Percentiles rank a stretch among this genome's conserved stretches.
phyloP scores from a whole-genome alignment of 2,797 vertebrate genomes.

The Fistularia tabacaria region DNA sequence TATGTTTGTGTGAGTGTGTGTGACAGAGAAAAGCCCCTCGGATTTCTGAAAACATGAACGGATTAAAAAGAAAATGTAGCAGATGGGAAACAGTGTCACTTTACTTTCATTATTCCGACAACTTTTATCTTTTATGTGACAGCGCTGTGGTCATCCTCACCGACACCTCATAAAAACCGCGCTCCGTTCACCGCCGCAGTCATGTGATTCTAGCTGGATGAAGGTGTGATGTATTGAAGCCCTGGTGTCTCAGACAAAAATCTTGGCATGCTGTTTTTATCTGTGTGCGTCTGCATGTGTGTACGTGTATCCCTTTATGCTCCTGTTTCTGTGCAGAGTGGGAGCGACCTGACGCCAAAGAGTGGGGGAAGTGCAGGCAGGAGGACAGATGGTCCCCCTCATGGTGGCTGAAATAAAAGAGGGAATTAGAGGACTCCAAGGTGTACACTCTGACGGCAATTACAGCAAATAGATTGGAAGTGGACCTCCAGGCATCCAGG shows the following conservation, averaged over 20 bases:
- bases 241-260: slow-evolving; percentile 68
- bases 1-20: neutral
- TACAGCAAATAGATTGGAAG: slow-evolving; percentile 98
- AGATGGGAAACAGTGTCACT: slow-evolving; percentile 49
- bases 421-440: slow-evolving; percentile 96
- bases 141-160: slow-evolving; percentile 66
- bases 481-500: slow-evolving; percentile 82
- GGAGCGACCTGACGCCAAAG: slow-evolving; percentile 62
- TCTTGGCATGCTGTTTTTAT: slow-evolving; percentile 54
- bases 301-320: slow-evolving; percentile 7
- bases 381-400: slow-evolving; percentile 95
- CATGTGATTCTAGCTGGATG: slow-evolving; percentile 37
- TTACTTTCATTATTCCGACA: slow-evolving; percentile 53
- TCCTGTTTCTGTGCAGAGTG: slow-evolving; percentile 48
- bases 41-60: slow-evolving; percentile 22
- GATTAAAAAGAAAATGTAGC: slow-evolving; percentile 26
- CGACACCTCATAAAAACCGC: slow-evolving; percentile 64
- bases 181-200: slow-evolving; percentile 50
- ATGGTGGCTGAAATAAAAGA: slow-evolving; percentile 95
- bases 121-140: slow-evolving; percentile 52
- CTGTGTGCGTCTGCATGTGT: slow-evolving; percentile 22
- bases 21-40: slow-evolving; percentile 6
- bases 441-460: slow-evolving; percentile 95
- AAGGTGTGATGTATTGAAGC: slow-evolving; percentile 65
- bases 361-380: slow-evolving; percentile 69